Evolutionary conservation across 1,140 invertebrate genomes (phyloP), one percentile per base, ranked within the genome.

Genomic region (Brachionus asplanchnoidis): DNA sequence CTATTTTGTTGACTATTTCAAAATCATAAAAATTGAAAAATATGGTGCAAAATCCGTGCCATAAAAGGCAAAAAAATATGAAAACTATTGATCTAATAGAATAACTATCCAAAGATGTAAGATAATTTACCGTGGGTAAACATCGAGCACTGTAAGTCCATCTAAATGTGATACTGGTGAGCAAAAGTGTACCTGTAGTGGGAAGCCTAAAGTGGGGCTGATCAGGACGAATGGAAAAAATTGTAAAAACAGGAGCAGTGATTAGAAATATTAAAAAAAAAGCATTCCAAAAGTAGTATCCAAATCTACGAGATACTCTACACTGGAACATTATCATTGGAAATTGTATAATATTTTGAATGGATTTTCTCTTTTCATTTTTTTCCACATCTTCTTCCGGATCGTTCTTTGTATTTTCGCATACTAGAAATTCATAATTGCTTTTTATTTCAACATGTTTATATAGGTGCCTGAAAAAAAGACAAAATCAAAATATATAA

Each of bases 171-270:
- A 88, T 87, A 20, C 87, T 87, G 3, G 88, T 88, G 9, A 88
- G 84, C 26, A 88, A 85, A 9, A 88, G 85, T 20, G 88, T 88
- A 68, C 88, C 88, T 42, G 87, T 87, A 70, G 90, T 86, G 84
- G 89, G 88, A 7, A 90, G 87, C 7, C 89, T 87, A 85, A 89
- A 89, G 84, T 90, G 87, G 28, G 89, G 88, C 11, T 86, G 85
- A 12, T 86, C 85, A 36, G 87, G 87, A n/a, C 87, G 85, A 73
- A 90, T 89, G 17, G 89, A 88, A 87, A 90, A 90, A 85, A 89
- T 90, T 44, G 89, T 87, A 86, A 90, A 90, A 44, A 89, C 88
- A 84, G 89, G 86, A 85, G 87, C 88, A 85, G 89, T 89, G 46
- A 88, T 88, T 14, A 88, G 86, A 66, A 87, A 87, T 87, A 87